Evolutionary conservation across 2,113 vertebrate species (phyloP).

Genomic region (Anguilla rostrata): DNA sequence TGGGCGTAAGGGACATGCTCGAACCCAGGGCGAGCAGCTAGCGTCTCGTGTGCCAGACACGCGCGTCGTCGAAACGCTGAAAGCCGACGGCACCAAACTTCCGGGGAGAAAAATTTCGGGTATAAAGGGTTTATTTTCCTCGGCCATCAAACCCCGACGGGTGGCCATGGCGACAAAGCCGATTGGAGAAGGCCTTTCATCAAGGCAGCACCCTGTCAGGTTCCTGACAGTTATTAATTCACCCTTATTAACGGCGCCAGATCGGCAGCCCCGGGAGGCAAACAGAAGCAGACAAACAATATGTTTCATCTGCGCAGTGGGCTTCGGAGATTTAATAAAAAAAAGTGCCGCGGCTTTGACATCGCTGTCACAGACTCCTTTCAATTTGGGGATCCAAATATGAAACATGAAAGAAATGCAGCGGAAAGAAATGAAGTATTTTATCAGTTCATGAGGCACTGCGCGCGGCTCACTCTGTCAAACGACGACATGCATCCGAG

Average conservation of each 20-base stretch:
- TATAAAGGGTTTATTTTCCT: slow-evolving; percentile 17
- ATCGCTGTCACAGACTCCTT: not conserved
- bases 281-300: not conserved
- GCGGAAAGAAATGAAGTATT: not conserved
- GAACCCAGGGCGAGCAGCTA: too few species aligned
- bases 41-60: not conserved
- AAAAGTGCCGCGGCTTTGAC: slow-evolving; percentile 2
- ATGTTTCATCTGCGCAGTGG: not conserved
- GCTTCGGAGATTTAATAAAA: slow-evolving; percentile 9
- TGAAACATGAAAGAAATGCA: slow-evolving; percentile 2
- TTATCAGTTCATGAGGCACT: slow-evolving; percentile 10
- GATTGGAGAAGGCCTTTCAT: slow-evolving; percentile 22
- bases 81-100: slow-evolving; percentile 1
- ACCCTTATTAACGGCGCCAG: slow-evolving; percentile 18
- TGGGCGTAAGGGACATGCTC: too few species aligned
- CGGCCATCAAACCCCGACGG: slow-evolving; percentile 12
- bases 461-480: not conserved
- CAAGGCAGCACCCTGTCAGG: not conserved
- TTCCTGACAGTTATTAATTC: slow-evolving; percentile 30
- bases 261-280: not conserved
- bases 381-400: not conserved
- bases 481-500: too few species aligned
- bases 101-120: not conserved
- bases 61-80: not conserved
- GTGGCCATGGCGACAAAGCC: slow-evolving; percentile 10